phyloP scores from a whole-genome alignment of 2,888 invertebrate species.

The Mythimna albipuncta region DNA sequence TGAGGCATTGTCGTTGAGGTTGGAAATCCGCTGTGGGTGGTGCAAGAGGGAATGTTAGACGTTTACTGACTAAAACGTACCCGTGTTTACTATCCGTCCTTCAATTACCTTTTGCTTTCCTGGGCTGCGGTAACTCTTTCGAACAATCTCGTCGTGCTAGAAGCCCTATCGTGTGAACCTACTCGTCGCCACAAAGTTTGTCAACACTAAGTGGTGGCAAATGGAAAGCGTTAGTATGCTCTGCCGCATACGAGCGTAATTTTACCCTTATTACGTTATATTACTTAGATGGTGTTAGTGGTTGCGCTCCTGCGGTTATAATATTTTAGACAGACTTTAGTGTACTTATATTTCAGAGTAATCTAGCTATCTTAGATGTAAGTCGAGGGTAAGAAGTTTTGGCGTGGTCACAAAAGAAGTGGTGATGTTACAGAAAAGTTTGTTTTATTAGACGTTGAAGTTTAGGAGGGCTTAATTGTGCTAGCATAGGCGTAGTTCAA shows the following conservation, averaged over 20 bases:
- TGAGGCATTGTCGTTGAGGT: neutral
- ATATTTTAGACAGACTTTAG: slow-evolving; percentile 29
- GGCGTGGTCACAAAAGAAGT: neutral
- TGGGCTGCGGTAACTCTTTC: too few species aligned
- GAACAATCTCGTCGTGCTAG: neutral
- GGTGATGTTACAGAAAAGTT: slow-evolving; percentile 1
- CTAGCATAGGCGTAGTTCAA: neutral
- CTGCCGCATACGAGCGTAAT: slow-evolving; percentile 37
- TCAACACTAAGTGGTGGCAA: slow-evolving; percentile 55
- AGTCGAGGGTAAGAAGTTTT: neutral
- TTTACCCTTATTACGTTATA: slow-evolving; percentile 46
- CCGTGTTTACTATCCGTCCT: too few species aligned
- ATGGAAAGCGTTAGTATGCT: slow-evolving; percentile 54
- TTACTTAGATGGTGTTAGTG: slow-evolving; percentile 42
- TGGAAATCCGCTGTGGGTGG: too few species aligned
- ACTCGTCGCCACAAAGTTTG: slow-evolving; percentile 57
- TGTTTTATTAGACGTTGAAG: slow-evolving; percentile 9
- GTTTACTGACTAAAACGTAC: too few species aligned
- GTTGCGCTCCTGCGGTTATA: slow-evolving; percentile 25
- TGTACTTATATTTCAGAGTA: slow-evolving; percentile 24
- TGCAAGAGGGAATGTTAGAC: too few species aligned
- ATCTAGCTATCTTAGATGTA: neutral
- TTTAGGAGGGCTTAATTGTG: neutral
- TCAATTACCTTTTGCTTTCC: too few species aligned
- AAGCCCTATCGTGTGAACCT: slow-evolving; percentile 44